These are phyloP conservation scores for Ptychadena robeensis DNA, from an alignment of 2,797 vertebrate genomes.

Conservation along the genomic window DNA sequence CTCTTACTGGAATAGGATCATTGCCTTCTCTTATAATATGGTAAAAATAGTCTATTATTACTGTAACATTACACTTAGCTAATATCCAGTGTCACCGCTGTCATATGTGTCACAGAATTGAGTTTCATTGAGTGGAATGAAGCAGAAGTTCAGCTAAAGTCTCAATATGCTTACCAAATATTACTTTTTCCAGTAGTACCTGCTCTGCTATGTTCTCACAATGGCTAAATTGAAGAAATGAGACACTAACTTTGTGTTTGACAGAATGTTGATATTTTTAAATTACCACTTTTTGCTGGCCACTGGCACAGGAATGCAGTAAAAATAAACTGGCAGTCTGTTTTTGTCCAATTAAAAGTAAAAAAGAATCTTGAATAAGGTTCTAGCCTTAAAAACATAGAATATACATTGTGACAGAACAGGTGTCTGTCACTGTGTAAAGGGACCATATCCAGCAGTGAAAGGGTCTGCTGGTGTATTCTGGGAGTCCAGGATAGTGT, in stretches of 20 bases:
- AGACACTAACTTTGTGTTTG: constrained; percentile 1
- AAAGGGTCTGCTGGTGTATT: too few relatives aligned
- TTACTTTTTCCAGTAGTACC: constrained; percentile 4
- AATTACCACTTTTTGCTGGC: not conserved
- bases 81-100: constrained; percentile 51
- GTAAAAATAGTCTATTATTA: constrained; percentile 35
- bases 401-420: too few relatives aligned
- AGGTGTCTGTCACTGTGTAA: too few relatives aligned
- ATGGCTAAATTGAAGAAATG: not conserved
- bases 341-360: not conserved
- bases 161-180: constrained; percentile 31
- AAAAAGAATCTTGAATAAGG: not conserved
- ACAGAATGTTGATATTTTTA: not conserved
- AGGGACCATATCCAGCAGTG: too few relatives aligned
- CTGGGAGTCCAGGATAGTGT: too few relatives aligned
- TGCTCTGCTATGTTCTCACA: not conserved
- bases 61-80: constrained; percentile 14
- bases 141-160: constrained; percentile 23
- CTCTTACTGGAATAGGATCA: constrained; percentile 18
- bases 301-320: not conserved
- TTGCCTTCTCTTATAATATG: not conserved
- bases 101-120: constrained; percentile 53
- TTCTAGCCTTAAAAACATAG: not conserved
- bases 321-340: not conserved
- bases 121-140: constrained; percentile 57